Evolutionary conservation across 2,888 invertebrate species (phyloP), one percentile per base, ranked within the genome.

Genomic region (Drosophila multiciliata): DNA sequence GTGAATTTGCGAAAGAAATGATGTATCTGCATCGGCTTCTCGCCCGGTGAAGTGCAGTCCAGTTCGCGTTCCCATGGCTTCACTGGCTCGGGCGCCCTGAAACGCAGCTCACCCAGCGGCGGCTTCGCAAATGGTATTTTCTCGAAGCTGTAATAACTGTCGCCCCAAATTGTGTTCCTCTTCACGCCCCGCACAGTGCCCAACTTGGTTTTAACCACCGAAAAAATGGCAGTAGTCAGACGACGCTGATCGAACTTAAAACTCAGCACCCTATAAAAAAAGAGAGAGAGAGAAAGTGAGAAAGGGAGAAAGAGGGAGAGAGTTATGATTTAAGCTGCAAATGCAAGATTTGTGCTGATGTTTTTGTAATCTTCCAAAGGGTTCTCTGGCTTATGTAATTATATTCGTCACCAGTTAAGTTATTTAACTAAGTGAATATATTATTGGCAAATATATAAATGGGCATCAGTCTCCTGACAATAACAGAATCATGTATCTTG

Each of bases 81-180:
- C 0, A 90, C 90, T 2, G 93, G 91, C 52, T 89, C 87, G 0
- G 94, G 94, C 8, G 94, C 93, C 90, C 92, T 88, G 60, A 92
- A 93, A 0, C 93, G 86, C 38, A 93, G 73, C 15, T 91, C 89
- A 0, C 87, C 91, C 50, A 93, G 8, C 1, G 93, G 93, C 3
- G 93, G 93, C 77, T 92, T 90, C 29, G 92, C 93, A 66, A 90
- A 93, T 0, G 93, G 93, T 20, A 93, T 91, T 55, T 85, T 90
- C 76, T 93, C 92, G 66, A 93, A 93, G 62, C 92, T 92, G 36
- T 80, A 90, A 61, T 92, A 93, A 9, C 80, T 69, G 69, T 83
- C 88, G 35, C 92, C 91, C 90, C 92, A 93, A 20, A 92, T 88
- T 0, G 93, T 89, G 35, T 87, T 82, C 12, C 93, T 82, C 66